Base-by-base conservation (phyloP, 1,140 invertebrate species). In the Papilio aristodemus region DNA sequence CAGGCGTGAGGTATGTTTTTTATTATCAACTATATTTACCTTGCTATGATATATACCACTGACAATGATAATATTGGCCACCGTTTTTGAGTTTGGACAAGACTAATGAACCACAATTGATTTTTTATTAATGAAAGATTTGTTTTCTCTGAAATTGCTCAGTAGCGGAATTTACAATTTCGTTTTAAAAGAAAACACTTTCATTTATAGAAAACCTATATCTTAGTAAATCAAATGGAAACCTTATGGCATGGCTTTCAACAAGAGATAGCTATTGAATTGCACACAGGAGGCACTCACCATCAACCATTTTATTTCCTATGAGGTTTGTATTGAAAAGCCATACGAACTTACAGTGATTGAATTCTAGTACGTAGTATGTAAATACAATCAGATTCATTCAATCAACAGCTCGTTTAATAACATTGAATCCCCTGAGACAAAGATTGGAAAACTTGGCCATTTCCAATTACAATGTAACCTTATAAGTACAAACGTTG, bases 361-460 rank as follows among this genome's bases (percentile, higher is more conserved):
- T 54, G 46, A 0, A 22, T 50, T 22, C 22, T 19, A 13, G 11
- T 54, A 4, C 1, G 10, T 54, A 14, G 9, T 19, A 19, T 11
- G 19, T 22, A 50, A 50, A 54, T 14, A 54, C 46, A 54, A 25
- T 54, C 19, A 22, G 46, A 22, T 13, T 46, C 14, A 2, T 46
- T 54, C 46, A 54, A 54, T 54, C 46, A 54, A 54, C 9, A 8
- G 22, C 19, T 54, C 46, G 19, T 54, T 54, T 11, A 54, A 32
- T 32, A 32, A 11, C 46, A 54, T 54, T 54, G 46, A 54, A 54
- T 25, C 46, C 46, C 5, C 22, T 25, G 46, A 54, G 22, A 54
- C 46, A 54, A 10, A 54, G 46, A 54, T 22, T 54, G 46, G 43
- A 54, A 22, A 54, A 54, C 46, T 50, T 50, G 19, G 46, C 46